Evolutionary conservation across 2,113 vertebrate genomes (phyloP).

Genomic region (Carassius carassius): DNA sequence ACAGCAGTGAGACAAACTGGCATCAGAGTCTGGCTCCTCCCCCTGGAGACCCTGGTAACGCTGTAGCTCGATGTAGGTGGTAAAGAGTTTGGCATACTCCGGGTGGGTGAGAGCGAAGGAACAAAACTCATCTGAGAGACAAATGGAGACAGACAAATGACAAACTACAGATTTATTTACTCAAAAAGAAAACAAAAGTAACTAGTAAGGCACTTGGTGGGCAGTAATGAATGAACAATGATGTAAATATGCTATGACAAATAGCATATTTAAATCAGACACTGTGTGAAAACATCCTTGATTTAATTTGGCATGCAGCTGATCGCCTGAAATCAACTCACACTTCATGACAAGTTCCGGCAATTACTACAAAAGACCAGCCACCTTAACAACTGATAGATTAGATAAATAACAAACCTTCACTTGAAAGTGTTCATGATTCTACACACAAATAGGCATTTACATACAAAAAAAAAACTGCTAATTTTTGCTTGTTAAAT

Average conservation of each 20-base stretch:
- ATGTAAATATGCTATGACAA: not conserved
- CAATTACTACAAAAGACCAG: not conserved
- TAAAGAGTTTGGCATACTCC: conserved; percentile 93
- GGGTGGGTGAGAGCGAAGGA: conserved; percentile 86
- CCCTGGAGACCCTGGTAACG: conserved; percentile 82
- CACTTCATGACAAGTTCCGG: not conserved
- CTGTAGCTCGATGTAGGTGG: conserved; percentile 94
- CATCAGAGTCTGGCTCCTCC: conserved; percentile 45
- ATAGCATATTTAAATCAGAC: not conserved
- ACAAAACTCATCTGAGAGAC: conserved; percentile 82
- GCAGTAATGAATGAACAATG: too few relatives aligned
- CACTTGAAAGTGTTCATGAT: not conserved
- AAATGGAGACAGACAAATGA: not conserved
- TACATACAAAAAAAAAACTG: not conserved
- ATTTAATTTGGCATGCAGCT: not conserved
- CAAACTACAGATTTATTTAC: not conserved
- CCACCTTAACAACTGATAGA: not conserved
- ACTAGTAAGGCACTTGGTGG: too few relatives aligned
- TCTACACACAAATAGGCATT: not conserved
- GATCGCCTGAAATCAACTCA: not conserved
- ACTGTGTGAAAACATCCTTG: not conserved
- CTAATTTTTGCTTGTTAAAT: not conserved
- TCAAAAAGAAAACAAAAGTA: not conserved
- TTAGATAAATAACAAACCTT: not conserved
- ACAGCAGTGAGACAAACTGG: conserved; percentile 56